A percentile compares a stretch with the other conserved stretches of the same genome.
Conservation (phyloP, 1,140 invertebrate genomes). For the Mizuhopecten yessoensis region DNA sequence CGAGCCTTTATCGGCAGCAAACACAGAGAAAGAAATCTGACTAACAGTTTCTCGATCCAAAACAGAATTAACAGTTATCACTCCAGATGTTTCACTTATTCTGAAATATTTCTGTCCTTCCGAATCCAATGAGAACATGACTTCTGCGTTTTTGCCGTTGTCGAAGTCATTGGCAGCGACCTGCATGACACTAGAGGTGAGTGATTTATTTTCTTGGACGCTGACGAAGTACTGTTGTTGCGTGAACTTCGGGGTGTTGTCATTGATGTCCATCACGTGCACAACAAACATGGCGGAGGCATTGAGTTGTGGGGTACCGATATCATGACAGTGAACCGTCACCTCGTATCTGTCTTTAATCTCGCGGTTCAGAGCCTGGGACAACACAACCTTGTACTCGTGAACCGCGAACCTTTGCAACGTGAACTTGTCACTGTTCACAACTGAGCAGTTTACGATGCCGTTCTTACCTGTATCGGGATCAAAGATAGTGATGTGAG, state of each 20-base stretch:
- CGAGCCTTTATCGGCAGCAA: constrained; percentile 84
- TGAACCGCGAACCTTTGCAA: constrained; percentile 69
- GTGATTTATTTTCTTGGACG: constrained; percentile 85
- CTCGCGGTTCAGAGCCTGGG: constrained; percentile 69
- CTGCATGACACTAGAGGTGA: constrained; percentile 89
- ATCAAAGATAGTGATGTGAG: constrained; percentile 71
- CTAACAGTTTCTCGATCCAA: constrained; percentile 70
- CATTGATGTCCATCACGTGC: constrained; percentile 95
- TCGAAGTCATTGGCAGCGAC: constrained; percentile 94
- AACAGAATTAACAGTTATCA: constrained; percentile 57
- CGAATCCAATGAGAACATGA: constrained; percentile 73
- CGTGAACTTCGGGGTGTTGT: constrained; percentile 92
- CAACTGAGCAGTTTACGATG: constrained; percentile 71
- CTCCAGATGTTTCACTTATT: constrained; percentile 66
- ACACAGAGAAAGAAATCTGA: constrained; percentile 89
- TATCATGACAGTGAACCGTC: constrained; percentile 84
- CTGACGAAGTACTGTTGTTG: constrained; percentile 50
- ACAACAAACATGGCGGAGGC: constrained; percentile 95
- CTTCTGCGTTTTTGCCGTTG: constrained; percentile 91
- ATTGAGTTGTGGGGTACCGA: constrained; percentile 89
- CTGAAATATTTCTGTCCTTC: constrained; percentile 47
- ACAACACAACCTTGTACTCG: constrained; percentile 76
- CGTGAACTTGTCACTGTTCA: constrained; percentile 64
- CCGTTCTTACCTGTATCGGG: constrained; percentile 75
- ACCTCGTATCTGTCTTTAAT: constrained; percentile 60